Evolutionary conservation across 2,888 invertebrate species (phyloP).

Genomic region (Eretmocerus hayati): DNA sequence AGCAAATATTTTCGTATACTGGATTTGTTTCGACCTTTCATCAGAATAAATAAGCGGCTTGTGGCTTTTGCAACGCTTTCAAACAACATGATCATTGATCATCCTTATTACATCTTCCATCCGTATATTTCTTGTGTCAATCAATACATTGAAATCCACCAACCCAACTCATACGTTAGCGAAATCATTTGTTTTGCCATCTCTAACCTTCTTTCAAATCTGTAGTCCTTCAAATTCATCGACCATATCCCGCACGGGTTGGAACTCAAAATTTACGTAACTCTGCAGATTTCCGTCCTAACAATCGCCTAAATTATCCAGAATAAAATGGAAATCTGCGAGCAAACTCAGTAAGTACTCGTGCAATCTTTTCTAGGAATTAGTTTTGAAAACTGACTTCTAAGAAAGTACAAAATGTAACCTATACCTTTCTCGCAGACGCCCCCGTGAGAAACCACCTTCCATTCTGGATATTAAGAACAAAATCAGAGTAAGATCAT

Average conservation of each 20-base stretch:
- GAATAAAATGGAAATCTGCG: slow-evolving; percentile 37
- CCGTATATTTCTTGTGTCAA: too few species aligned
- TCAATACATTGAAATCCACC: too few species aligned
- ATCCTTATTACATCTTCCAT: too few species aligned
- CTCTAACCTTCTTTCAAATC: slow-evolving; percentile 11
- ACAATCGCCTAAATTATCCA: slow-evolving; percentile 10
- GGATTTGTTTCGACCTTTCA: too few species aligned
- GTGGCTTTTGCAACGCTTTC: too few species aligned
- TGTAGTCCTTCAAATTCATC: not conserved
- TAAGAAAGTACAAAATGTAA: too few species aligned
- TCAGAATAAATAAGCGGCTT: too few species aligned
- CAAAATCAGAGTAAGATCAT: slow-evolving; percentile 32
- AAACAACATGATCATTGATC: too few species aligned
- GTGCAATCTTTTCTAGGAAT: not conserved
- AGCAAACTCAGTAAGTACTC: slow-evolving; percentile 31
- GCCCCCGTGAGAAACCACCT: slow-evolving; percentile 19
- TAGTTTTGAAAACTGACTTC: too few species aligned
- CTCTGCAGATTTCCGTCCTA: not conserved
- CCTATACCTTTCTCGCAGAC: slow-evolving; percentile 16
- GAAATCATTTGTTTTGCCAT: slow-evolving; percentile 15
- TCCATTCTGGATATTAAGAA: slow-evolving; percentile 36
- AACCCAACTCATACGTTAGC: too few species aligned
- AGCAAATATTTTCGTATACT: too few species aligned
- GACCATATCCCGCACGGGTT: not conserved
- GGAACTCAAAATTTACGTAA: not conserved